phyloP scores from a whole-genome alignment of 2,113 vertebrate genomes.

The Meleagris gallopavo region DNA sequence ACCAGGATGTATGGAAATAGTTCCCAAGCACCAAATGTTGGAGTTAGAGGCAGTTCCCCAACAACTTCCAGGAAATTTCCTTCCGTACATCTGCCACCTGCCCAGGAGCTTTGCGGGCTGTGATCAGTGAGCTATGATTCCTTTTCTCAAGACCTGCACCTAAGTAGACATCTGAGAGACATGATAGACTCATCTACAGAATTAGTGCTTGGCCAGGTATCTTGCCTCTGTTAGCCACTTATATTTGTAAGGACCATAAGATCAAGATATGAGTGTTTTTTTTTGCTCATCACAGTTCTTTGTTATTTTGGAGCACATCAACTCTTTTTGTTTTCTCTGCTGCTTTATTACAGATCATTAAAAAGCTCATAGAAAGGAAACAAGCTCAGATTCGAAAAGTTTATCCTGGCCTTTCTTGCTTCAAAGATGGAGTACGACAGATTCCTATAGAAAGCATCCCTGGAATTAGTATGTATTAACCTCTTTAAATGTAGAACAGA shows the following conservation, averaged over 20 bases:
- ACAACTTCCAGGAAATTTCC: neutral
- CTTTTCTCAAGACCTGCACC: neutral
- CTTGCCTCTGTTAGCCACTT: neutral
- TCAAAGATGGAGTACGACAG: slow-evolving; percentile 98
- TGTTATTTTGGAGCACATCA: neutral
- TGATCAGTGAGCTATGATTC: neutral
- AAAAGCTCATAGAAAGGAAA: slow-evolving; percentile 98
- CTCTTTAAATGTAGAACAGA: neutral
- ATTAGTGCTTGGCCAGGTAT: neutral
- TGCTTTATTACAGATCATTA: slow-evolving; percentile 91
- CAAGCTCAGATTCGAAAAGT: slow-evolving; percentile 98
- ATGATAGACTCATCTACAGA: neutral
- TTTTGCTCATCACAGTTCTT: neutral
- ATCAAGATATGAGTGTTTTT: neutral
- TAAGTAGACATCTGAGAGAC: neutral
- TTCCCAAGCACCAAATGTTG: neutral
- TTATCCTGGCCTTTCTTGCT: slow-evolving; percentile 98
- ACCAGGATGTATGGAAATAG: neutral
- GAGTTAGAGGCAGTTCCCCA: neutral
- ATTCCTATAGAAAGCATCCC: slow-evolving; percentile 99
- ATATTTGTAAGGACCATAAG: neutral
- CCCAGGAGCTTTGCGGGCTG: neutral
- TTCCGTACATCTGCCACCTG: neutral
- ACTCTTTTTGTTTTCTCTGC: neutral
- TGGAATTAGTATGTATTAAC: slow-evolving; percentile 92